Evolutionary conservation across 2,113 vertebrate species (phyloP), one percentile per base, ranked within the genome.

Genomic region (Podarcis raffonei): DNA sequence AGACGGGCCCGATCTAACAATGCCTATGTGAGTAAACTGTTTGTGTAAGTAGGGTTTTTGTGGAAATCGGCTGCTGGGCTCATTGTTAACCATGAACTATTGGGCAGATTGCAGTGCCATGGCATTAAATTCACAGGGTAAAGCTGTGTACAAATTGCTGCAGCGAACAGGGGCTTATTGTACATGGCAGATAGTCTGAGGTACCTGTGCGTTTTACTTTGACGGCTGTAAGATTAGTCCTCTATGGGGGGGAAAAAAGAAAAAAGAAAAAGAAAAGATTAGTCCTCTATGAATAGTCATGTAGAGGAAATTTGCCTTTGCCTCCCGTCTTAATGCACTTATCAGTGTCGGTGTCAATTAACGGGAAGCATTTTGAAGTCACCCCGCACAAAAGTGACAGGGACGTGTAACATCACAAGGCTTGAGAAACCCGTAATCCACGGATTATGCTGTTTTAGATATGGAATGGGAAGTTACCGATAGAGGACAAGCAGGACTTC

Each of bases 401-500:
- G 74, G 20, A 30, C 76, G 1, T 88, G 37, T 39, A 83, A 83
- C 15, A 87, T 69, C 7, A 75, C 89, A 30, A 22, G 76, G 76
- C 42, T 30, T n/a, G 87, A 80, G 75, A 81, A 79, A 57, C 2
- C n/a, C 20, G 3, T 39, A 81, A 72, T 87, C 78, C 16, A 35
- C n/a, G 35, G 85, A 92, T 0, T 1, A 5, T 77, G 42, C 62
- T 77, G 39, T 90, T 59, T 82, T 88, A 75, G 68, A 76, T 85
- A 83, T 88, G 57, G 65, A 76, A 90, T 39, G 71, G 62, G 35
- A 90, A 84, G 65, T 35, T 89, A 66, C 22, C 75, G n/a, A 69
- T 68, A 90, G 87, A 27, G 62, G 88, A 6, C 74, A 88, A 78
- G 42, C 25, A 20, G 30, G 35, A 71, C 22, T 77, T 18, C n/a